Percentiles rank a stretch among this genome's conserved stretches.
Conservation (phyloP, 2,888 invertebrate genomes). For the Lochmaea crataegi region DNA sequence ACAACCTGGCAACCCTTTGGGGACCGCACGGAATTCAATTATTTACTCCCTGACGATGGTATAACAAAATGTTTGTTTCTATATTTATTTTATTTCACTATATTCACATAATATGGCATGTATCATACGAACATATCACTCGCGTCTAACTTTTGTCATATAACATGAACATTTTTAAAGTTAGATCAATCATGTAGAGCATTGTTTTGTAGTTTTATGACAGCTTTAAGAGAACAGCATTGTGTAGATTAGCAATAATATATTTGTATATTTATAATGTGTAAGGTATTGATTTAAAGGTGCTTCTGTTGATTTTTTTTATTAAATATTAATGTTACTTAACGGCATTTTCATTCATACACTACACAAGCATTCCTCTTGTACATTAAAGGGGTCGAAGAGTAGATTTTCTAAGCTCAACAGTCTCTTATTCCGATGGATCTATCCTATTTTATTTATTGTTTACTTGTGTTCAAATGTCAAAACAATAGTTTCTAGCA, state of each 20-base stretch:
- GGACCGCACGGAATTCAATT: no score
- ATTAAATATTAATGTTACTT: slow-evolving; percentile 49
- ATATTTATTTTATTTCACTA: slow-evolving; percentile 26
- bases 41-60: no score
- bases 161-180: slow-evolving; percentile 29
- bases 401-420: no score
- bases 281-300: slow-evolving; percentile 54
- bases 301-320: slow-evolving; percentile 57
- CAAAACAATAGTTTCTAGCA: no score
- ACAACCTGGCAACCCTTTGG: no score
- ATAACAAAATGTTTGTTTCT: background rate
- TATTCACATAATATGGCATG: slow-evolving; percentile 38
- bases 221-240: slow-evolving; percentile 48
- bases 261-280: slow-evolving; percentile 60
- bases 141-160: slow-evolving; percentile 43
- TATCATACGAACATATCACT: slow-evolving; percentile 54
- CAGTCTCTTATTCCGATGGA: no score
- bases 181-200: slow-evolving; percentile 17
- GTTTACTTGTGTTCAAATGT: no score
- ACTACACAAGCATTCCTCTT: background rate
- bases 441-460: no score
- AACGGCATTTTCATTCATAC: background rate
- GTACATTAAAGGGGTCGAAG: no score
- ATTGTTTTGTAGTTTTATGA: slow-evolving; percentile 39
- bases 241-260: slow-evolving; percentile 60